Conservation (phyloP, 2,797 vertebrate genomes). For the Eulemur albifrons region DNA sequence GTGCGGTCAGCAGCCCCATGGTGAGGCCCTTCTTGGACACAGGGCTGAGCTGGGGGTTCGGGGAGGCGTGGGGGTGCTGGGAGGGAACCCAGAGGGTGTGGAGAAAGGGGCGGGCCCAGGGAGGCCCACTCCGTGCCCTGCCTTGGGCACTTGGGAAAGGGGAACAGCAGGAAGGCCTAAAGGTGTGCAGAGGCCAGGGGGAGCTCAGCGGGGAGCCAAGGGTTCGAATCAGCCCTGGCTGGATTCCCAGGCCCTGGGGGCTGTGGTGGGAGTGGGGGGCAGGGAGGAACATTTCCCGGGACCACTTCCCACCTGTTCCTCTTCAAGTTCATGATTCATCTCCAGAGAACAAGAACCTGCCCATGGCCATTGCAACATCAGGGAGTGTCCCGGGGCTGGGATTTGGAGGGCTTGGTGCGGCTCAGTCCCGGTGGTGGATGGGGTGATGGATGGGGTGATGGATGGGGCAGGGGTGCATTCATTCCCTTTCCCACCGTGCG, state of each 20-base stretch:
- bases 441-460: neutral
- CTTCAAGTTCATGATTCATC: neutral
- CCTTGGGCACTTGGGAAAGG: neutral
- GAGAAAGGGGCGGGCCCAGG: neutral
- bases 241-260: neutral
- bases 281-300: neutral
- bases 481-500: neutral
- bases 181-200: neutral
- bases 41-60: neutral
- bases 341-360: neutral
- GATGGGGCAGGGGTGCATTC: neutral
- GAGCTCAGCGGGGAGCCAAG: neutral
- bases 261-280: too few relatives aligned
- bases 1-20: neutral
- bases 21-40: neutral
- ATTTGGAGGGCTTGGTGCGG: fast-evolving
- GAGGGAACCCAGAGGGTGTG: neutral
- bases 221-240: neutral
- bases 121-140: too few relatives aligned
- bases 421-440: fast-evolving
- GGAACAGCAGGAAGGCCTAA: neutral
- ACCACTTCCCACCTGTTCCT: neutral
- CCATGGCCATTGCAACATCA: neutral
- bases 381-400: neutral
- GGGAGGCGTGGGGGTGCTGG: neutral